A percentile compares a stretch with the other conserved stretches of the same genome.
phyloP scores from a whole-genome alignment of 2,113 vertebrate species.

The Vireo altiloquus region DNA sequence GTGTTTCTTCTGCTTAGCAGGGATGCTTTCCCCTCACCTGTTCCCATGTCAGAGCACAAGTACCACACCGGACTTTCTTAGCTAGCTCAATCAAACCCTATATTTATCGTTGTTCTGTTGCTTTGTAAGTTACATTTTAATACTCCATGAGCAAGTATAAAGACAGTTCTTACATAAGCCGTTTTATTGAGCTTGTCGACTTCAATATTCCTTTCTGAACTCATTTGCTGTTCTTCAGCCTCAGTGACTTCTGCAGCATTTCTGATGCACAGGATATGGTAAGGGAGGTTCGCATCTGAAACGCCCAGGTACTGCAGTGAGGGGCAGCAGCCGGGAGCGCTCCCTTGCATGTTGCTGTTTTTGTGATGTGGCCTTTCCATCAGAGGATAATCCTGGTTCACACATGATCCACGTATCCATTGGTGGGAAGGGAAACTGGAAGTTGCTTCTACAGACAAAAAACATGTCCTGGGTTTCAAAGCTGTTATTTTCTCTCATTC shows the following conservation, averaged over 20 bases:
- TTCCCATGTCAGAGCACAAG: fast-evolving
- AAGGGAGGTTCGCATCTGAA: background rate
- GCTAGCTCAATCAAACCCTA: background rate
- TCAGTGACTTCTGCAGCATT: background rate
- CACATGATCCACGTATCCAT: background rate
- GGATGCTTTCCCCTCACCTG: background rate
- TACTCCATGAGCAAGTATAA: background rate
- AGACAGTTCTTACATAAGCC: background rate
- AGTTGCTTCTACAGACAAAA: background rate
- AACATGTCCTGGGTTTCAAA: background rate
- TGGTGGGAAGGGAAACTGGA: background rate
- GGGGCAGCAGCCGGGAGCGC: fast-evolving
- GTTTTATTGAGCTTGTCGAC: background rate
- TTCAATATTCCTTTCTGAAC: background rate
- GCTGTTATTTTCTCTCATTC: background rate
- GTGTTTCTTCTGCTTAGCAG: background rate
- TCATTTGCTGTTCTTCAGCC: background rate
- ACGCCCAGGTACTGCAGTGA: background rate
- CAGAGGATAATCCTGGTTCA: background rate
- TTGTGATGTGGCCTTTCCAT: background rate
- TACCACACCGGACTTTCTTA: background rate
- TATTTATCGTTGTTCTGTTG: background rate
- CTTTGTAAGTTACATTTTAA: background rate
- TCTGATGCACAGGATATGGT: background rate
- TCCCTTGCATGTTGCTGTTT: background rate